phyloP scores from a whole-genome alignment of 2,113 vertebrate genomes.

The Panthera leo region DNA sequence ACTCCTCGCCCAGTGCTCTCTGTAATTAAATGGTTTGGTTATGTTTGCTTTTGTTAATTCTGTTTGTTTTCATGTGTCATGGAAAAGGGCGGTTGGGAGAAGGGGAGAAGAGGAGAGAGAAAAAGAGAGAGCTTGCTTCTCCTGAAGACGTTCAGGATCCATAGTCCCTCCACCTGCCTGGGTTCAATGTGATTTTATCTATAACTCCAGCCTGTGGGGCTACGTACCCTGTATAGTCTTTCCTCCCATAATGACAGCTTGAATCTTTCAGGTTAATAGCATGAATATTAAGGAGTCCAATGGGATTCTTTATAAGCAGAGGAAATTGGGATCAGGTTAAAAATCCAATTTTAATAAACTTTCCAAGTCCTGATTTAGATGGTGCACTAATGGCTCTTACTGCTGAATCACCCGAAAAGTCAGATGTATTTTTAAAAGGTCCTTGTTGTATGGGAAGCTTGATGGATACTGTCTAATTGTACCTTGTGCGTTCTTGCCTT shows the following conservation, averaged over 20 bases:
- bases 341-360: constrained; percentile 82
- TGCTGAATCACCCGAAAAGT: constrained; percentile 73
- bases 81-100: not conserved
- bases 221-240: not conserved
- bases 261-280: constrained; percentile 72
- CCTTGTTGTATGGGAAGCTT: constrained; percentile 42
- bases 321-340: constrained; percentile 77
- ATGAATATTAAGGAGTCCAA: constrained; percentile 70
- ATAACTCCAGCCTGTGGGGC: not conserved
- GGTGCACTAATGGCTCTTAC: constrained; percentile 63
- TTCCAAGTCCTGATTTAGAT: constrained; percentile 71
- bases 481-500: constrained; percentile 4
- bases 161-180: not conserved
- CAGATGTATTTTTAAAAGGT: constrained; percentile 71
- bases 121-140: not conserved
- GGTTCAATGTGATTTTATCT: not conserved
- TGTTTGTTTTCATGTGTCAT: not conserved
- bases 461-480: constrained; percentile 42
- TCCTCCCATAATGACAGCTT: constrained; percentile 36
- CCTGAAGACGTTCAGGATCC: not conserved
- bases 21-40: not conserved
- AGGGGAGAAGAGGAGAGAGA: not conserved
- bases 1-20: not conserved
- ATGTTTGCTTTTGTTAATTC: not conserved
- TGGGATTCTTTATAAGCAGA: constrained; percentile 75